Evolutionary conservation across 2,113 vertebrate species (phyloP).

Genomic region (Siphamia tubifer): DNA sequence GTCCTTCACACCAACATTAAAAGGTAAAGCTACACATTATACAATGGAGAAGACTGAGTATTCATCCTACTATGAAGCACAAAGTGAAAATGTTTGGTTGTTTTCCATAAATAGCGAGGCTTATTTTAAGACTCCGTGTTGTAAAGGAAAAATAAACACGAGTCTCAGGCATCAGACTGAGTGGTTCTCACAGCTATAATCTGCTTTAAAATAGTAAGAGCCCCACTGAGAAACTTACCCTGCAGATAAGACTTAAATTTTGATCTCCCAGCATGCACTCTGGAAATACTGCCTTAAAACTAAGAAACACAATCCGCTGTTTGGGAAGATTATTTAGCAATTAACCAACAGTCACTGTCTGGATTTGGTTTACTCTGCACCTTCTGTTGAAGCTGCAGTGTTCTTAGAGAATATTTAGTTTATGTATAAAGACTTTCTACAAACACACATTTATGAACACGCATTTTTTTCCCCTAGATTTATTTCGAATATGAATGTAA

Average conservation of each 20-base stretch:
- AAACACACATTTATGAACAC: background rate
- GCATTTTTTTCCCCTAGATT: no score
- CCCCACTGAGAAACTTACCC: constrained; percentile 14
- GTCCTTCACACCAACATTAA: background rate
- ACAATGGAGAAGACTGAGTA: background rate
- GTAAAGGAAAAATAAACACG: background rate
- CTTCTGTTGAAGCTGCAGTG: background rate
- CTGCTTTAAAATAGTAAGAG: constrained; percentile 16
- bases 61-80: no score
- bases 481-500: no score
- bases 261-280: constrained; percentile 35
- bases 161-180: background rate
- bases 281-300: constrained; percentile 27
- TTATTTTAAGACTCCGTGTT: no score
- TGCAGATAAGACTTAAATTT: constrained; percentile 26
- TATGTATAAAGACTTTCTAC: background rate
- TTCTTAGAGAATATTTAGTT: constrained; percentile 13
- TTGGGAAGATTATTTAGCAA: constrained; percentile 46
- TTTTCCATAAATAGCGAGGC: no score
- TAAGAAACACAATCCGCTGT: constrained; percentile 34
- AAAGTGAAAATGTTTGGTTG: no score
- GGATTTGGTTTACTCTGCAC: constrained; percentile 1
- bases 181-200: constrained; percentile 14
- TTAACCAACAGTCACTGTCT: constrained; percentile 47
- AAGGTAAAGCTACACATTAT: background rate